phyloP scores from a whole-genome alignment of 1,140 invertebrate species.

The Drosophila hydei region DNA sequence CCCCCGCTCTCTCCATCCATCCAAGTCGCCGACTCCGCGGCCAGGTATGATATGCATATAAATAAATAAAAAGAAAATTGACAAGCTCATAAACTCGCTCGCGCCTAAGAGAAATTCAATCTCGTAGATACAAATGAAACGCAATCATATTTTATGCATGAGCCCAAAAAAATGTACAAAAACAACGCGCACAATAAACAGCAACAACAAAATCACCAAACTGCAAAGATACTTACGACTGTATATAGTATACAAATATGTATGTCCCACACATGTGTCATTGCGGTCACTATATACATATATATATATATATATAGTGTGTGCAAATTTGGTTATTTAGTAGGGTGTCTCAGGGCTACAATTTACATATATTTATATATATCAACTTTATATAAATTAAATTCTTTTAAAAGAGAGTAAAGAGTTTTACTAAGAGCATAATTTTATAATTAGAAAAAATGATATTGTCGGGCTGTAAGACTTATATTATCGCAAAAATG shows the following conservation, averaged over 20 bases:
- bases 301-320: neutral
- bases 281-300: constrained; percentile 2
- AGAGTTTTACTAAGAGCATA: no score
- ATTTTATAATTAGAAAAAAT: no score
- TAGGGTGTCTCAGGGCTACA: constrained; percentile 13
- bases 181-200: constrained; percentile 7
- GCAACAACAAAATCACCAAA: constrained; percentile 14
- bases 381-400: neutral
- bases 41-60: constrained; percentile 73
- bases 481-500: no score
- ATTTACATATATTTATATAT: neutral
- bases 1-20: neutral
- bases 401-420: no score
- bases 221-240: constrained; percentile 46
- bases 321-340: constrained; percentile 22
- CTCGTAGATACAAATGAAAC: constrained; percentile 80
- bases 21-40: neutral
- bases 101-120: constrained; percentile 79
- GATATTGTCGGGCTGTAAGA: no score
- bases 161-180: constrained; percentile 43
- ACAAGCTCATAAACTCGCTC: constrained; percentile 81
- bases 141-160: constrained; percentile 82
- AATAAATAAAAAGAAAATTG: constrained; percentile 77
- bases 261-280: constrained; percentile 42
- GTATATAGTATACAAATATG: constrained; percentile 48